Evolutionary conservation across 92 coral and sea anemone species (phyloP).

Genomic region (Isaurus tuberculatus): DNA sequence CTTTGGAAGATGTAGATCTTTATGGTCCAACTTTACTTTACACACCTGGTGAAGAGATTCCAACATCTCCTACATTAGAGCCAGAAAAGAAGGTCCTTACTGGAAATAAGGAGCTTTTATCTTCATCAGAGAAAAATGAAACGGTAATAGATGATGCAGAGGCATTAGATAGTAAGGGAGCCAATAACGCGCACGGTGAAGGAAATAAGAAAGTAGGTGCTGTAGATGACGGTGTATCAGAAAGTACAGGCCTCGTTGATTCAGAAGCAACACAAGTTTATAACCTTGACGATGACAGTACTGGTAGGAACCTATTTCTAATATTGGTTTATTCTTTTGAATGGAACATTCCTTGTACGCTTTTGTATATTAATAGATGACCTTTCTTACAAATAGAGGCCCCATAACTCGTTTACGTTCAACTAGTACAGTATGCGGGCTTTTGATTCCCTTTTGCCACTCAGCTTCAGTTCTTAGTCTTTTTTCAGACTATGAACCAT

Average conservation of each 20-base stretch:
- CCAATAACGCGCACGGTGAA: not conserved
- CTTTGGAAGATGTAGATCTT: slow-evolving; percentile 9
- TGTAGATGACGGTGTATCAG: not conserved
- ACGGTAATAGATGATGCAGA: not conserved
- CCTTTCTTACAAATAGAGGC: not conserved
- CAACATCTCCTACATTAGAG: not conserved
- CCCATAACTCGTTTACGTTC: too few relatives aligned
- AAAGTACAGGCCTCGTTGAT: not conserved
- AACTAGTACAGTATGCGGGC: too few relatives aligned
- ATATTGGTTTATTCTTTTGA: not conserved
- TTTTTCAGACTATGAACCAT: too few relatives aligned
- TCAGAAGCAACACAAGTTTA: slow-evolving; percentile 34
- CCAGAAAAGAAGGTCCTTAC: not conserved
- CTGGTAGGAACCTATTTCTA: not conserved
- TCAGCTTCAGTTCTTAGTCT: too few relatives aligned
- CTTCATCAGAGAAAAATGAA: not conserved
- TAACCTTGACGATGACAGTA: slow-evolving; percentile 11
- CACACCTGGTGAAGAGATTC: slow-evolving; percentile 16
- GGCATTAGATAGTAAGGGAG: not conserved
- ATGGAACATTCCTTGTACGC: too few relatives aligned
- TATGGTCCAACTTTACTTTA: slow-evolving; percentile 38
- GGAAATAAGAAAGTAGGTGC: not conserved
- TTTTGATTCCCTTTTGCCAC: too few relatives aligned
- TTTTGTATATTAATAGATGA: not conserved
- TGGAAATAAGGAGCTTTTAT: not conserved